Percentiles rank a stretch among this genome's conserved stretches.
Conservation (phyloP, 2,113 vertebrate species). For the Prunella himalayana region DNA sequence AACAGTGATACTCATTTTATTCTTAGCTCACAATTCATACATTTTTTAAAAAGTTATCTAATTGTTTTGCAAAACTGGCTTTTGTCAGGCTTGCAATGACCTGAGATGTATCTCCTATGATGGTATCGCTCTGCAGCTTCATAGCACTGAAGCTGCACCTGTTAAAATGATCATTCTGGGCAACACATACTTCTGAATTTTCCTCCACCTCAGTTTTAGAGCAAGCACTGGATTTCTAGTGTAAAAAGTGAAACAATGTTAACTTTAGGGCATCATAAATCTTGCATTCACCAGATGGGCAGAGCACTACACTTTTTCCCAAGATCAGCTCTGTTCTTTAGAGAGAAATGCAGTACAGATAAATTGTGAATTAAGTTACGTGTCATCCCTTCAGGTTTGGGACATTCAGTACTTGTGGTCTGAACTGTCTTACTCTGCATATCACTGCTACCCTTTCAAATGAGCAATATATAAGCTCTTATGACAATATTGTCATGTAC, state of each 20-base stretch:
- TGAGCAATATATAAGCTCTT: neutral
- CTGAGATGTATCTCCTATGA: neutral
- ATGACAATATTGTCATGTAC: neutral
- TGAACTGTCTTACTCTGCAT: neutral
- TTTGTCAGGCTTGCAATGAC: neutral
- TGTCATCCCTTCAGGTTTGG: neutral
- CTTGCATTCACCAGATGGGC: neutral
- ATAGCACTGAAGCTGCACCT: neutral
- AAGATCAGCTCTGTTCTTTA: neutral
- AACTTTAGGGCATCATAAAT: constrained; percentile 10
- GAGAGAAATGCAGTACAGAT: neutral
- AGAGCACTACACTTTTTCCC: neutral
- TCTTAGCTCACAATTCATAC: neutral
- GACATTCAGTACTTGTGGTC: neutral
- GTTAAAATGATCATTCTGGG: neutral
- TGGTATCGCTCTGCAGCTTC: neutral
- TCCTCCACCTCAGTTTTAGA: neutral
- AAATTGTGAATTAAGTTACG: neutral
- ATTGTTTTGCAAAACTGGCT: neutral
- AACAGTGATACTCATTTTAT: neutral
- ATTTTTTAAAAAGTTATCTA: neutral
- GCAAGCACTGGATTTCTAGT: neutral
- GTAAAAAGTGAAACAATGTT: constrained; percentile 34
- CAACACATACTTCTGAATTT: neutral
- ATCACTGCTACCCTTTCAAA: neutral